Base-by-base conservation (phyloP, 1,140 invertebrate genomes). In the Drosophila setifemur region DNA sequence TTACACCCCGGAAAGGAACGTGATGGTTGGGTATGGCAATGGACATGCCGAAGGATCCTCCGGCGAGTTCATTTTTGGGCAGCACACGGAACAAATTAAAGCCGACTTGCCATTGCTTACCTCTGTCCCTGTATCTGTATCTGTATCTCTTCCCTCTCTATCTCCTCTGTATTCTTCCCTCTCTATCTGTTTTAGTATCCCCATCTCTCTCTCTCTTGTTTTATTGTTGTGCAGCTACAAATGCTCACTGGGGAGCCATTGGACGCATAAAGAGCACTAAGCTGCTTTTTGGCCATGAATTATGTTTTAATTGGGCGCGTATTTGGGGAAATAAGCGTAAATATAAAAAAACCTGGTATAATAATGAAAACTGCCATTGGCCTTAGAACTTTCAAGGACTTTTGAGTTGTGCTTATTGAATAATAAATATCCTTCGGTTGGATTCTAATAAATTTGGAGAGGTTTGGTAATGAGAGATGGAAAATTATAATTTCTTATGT, bases 241-340 rank as follows among this genome's bases (percentile, higher is more conserved):
- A 86, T 79, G 75, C 72, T 86, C 81, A 70, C 81, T 58, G 74
- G 82, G 58, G 81, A 77, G 74, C 68, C 63, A 78, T 86, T 85
- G 55, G 74, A 26, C 53, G 72, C 57, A 85, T 85, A 85, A 85
- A 81, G 75, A 76, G 74, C 75, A 76, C 76, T 86, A 86, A 86
- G 78, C 75, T 86, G 75, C 75, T 72, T 16, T n/a, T 37, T 44
- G 67, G 81, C 72, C 75, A 86, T 86, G 82, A 86, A 86, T 86
- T 85, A 86, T 76, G 68, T 73, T 86, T 76, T 81, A 86, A 86
- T 86, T 86, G 81, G 74, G 63, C 57, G 53, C 69, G 61, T 55
- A 73, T 78, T 78, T 77, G 60, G 67, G n/a, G 11, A 54, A 77
- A 63, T 53, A 58, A 64, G 39, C 29, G 33, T 2, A 11, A 33